Evolutionary conservation across 2,797 vertebrate species (phyloP).

Genomic region (Anguilla marmorata): DNA sequence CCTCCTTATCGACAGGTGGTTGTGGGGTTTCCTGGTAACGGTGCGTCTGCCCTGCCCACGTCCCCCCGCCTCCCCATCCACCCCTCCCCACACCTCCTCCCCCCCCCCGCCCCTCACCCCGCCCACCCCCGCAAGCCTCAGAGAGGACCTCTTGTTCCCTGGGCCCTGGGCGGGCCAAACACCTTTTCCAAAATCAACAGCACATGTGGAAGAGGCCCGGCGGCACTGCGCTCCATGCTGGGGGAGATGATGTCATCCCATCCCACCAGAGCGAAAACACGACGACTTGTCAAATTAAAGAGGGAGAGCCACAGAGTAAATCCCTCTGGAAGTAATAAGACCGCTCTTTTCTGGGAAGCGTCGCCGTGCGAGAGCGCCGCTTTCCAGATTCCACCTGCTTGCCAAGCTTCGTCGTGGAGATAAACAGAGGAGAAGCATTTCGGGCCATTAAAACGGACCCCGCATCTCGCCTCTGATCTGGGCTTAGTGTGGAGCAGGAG

Average conservation of each 20-base stretch:
- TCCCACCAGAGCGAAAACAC: conserved; percentile 41
- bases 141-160: conserved; percentile 44
- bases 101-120: background rate
- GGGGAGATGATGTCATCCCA: conserved; percentile 50
- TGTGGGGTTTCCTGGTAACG: conserved; percentile 20
- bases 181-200: conserved; percentile 59
- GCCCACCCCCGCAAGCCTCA: conserved; percentile 28
- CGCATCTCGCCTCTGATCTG: conserved; percentile 36
- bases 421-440: conserved; percentile 49
- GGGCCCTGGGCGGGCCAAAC: conserved; percentile 34
- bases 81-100: background rate
- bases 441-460: conserved; percentile 41
- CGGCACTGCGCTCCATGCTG: conserved; percentile 35
- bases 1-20: conserved; percentile 49
- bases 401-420: conserved; percentile 45
- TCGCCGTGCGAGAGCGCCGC: conserved; percentile 27
- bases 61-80: background rate
- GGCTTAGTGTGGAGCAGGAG: conserved; percentile 39
- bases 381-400: conserved; percentile 44
- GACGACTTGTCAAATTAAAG: conserved; percentile 48
- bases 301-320: conserved; percentile 44
- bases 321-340: conserved; percentile 36
- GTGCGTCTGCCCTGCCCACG: conserved; percentile 23
- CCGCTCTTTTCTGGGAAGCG: conserved; percentile 41
- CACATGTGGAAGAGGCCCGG: conserved; percentile 49